Conservation (phyloP, 2,888 invertebrate species). For the Dicycla oo region DNA sequence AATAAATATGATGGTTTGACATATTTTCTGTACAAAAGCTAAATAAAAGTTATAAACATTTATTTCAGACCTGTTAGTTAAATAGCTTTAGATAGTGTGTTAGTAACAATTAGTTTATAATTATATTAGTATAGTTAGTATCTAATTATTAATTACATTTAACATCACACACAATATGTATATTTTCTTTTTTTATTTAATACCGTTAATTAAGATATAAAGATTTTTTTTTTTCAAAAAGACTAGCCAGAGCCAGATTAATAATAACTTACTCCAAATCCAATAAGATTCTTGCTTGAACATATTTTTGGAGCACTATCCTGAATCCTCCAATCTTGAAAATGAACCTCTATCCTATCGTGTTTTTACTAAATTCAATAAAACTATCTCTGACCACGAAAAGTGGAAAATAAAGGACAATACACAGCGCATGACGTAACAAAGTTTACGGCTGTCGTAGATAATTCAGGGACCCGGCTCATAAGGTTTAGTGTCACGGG, state of each 20-base stretch:
- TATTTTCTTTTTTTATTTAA: too few relatives aligned
- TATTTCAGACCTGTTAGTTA: too few relatives aligned
- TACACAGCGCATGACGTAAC: constrained; percentile 67
- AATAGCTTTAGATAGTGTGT: too few relatives aligned
- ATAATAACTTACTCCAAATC: constrained; percentile 30
- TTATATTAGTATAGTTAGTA: too few relatives aligned
- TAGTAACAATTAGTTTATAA: too few relatives aligned
- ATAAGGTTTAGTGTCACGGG: constrained; percentile 67
- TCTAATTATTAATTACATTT: too few relatives aligned
- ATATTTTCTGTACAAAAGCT: too few relatives aligned
- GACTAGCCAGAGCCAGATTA: not conserved
- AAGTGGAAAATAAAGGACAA: constrained; percentile 63
- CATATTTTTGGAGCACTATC: constrained; percentile 26
- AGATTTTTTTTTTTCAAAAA: constrained; percentile 15
- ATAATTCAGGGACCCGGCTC: constrained; percentile 68
- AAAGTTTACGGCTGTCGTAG: constrained; percentile 69
- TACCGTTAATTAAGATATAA: too few relatives aligned
- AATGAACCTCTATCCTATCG: constrained; percentile 34
- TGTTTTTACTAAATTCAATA: constrained; percentile 59
- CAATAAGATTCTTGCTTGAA: constrained; percentile 16
- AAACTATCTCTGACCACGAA: constrained; percentile 60
- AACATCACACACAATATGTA: too few relatives aligned
- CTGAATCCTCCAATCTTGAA: constrained; percentile 27
- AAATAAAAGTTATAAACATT: too few relatives aligned
- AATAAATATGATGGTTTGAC: too few relatives aligned